These are phyloP conservation scores for Luffia ferchaultella DNA, from an alignment of 2,888 invertebrate genomes.

Conservation along the genomic window DNA sequence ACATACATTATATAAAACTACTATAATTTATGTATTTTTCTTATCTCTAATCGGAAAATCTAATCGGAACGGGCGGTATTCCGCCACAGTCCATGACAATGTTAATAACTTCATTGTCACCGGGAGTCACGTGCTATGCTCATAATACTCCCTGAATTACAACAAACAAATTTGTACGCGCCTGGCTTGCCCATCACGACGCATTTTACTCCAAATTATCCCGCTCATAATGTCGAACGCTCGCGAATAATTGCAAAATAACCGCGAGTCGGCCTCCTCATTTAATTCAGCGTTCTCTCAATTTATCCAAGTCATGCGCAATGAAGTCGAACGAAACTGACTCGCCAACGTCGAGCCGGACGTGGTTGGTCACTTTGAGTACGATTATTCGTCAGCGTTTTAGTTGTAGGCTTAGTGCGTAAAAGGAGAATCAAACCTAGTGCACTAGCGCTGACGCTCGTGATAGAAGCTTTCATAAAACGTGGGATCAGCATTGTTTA, in stretches of 20 bases:
- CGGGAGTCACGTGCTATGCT: constrained; percentile 46
- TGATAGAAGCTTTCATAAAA: too few species aligned
- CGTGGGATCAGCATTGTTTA: too few species aligned
- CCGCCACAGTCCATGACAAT: constrained; percentile 30
- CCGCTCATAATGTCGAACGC: constrained; percentile 53
- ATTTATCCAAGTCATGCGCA: constrained; percentile 17
- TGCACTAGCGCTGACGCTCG: too few species aligned
- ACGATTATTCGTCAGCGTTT: too few species aligned
- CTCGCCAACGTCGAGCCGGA: not conserved
- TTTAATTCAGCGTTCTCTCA: constrained; percentile 47
- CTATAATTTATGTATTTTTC: too few species aligned
- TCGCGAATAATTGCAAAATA: constrained; percentile 58
- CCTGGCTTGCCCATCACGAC: constrained; percentile 46
- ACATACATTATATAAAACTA: too few species aligned
- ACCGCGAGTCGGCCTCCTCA: constrained; percentile 46
- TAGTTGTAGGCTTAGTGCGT: too few species aligned
- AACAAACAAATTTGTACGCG: constrained; percentile 58
- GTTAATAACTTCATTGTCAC: constrained; percentile 49
- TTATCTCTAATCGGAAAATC: too few species aligned
- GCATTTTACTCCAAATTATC: constrained; percentile 50
- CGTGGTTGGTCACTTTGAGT: not conserved
- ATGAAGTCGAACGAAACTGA: not conserved
- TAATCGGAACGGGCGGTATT: too few species aligned
- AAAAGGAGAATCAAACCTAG: too few species aligned
- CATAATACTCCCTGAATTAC: constrained; percentile 51